Evolutionary conservation across 2,113 vertebrate genomes (phyloP), one percentile per base, ranked within the genome.

Genomic region (Melospiza georgiana): DNA sequence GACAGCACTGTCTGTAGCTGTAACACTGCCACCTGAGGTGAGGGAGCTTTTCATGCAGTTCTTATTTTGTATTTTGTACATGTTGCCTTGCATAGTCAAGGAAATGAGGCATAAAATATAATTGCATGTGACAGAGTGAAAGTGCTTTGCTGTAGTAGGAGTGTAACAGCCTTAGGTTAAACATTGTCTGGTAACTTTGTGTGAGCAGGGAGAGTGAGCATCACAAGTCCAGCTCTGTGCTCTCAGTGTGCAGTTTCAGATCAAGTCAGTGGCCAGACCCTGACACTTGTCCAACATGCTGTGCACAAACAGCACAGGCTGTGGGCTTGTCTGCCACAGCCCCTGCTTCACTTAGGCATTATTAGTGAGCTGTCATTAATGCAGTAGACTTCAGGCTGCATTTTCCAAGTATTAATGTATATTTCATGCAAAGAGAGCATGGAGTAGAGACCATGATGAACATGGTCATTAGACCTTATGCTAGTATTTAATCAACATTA

Each of bases 1-100:
- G 39, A 10, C 27, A 75, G 35, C 0, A 3, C 0, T 30, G 22
- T 5, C 10, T 75, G 43, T 19, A 31, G 12, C 4, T 11, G 4
- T 31, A 55, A 30, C 4, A 20, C 31, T 80, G 24, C 37, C 5
- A 28, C 7, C 51, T 39, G 13, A 44, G 55, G 15, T 4, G 12
- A 74, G 12, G 27, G 21, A 30, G 59, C 14, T 39, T 37, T 37
- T 51, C 11, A 25, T 31, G 15, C 35, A 41, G 3, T 30, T 58
- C 44, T 52, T 41, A 25, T 22, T 76, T 62, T 58, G 13, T 33
- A 1, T 74, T 73, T 39, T 73, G 15, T 61, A 48, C 5, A 7
- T 0, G 0, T 9, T 57, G 28, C 14, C 9, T 78, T 63, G 51
- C 2, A 8, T 2, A 39, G 31, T n/a, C 10, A 69, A 82, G 83